Base-by-base conservation (phyloP, 2,888 invertebrate genomes). In the Cosmia trapezina region DNA sequence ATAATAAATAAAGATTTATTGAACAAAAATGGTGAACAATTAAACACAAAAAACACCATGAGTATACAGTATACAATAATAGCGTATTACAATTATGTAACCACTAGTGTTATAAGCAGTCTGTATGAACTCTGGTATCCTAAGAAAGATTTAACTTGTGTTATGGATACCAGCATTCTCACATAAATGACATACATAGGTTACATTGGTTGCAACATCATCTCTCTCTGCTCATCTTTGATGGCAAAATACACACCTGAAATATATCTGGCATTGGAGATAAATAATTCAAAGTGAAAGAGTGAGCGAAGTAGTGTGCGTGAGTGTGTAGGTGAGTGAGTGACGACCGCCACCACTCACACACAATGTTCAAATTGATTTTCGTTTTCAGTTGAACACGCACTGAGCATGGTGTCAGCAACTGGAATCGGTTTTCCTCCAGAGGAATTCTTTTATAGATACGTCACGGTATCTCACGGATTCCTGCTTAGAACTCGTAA, bases 401-500 rank as follows among this genome's bases (percentile, higher is more conserved):
- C 94, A 28, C 85, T 97, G 51, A 97, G 97, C 64, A 97, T 97
- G 93, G 86, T 97, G 57, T 95, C 97, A 1, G 96, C 96, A 2
- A 96, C 97, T 4, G 94, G 94, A 5, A 86, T 93, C 0, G 86
- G 90, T 51, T 89, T 89, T 54, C 91, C 93, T 0, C 85, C 88
- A 0, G 86, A 84, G n/a, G 91, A 94, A 81, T 94, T 90, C 73
- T 90, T 96, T 28, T 63, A 91, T 17, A 85, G 85, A 28, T 96
- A 95, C 64, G 33, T 88, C 72, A 77, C 76, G 6, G 0, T 62
- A 14, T 95, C 96, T 0, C 95, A 96, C 62, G 94, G 93, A 71
- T 95, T 97, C 94, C 56, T 92, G 86, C 11, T 89, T 88, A 80
- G 93, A 91, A 64, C 94, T 91, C 79, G 93, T 96, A 85, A 91